These are phyloP conservation scores for Sardinella longiceps DNA, from an alignment of 2,797 vertebrate species.

Conservation along the genomic window DNA sequence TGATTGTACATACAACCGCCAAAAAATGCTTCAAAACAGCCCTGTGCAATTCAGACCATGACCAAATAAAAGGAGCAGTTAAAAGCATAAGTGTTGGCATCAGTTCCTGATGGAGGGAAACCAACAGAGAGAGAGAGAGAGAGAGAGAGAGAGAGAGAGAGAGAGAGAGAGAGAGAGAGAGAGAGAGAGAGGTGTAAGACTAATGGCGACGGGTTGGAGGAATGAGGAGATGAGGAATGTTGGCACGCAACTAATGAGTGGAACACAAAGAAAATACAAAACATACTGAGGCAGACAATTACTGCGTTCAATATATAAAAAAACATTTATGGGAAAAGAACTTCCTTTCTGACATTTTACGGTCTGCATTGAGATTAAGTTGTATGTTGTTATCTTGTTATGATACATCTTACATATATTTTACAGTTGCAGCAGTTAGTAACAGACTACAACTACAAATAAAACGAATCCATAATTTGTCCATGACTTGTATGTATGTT, in stretches of 20 bases:
- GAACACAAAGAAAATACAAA: background rate
- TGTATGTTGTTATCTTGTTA: background rate
- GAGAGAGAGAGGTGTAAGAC: background rate
- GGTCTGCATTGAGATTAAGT: background rate
- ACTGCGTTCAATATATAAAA: background rate
- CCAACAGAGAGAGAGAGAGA: background rate
- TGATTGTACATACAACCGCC: background rate
- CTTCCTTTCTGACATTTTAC: background rate
- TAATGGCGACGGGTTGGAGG: background rate
- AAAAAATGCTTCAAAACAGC: background rate
- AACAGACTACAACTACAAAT: background rate
- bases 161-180: too few relatives aligned
- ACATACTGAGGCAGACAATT: constrained; percentile 3
- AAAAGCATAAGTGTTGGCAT: background rate
- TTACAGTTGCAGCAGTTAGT: background rate
- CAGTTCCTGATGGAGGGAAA: constrained; percentile 10
- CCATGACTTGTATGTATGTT: background rate
- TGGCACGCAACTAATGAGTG: constrained; percentile 18
- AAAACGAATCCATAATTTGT: background rate
- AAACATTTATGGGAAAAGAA: background rate
- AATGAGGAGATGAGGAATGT: constrained; percentile 15
- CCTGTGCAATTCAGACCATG: background rate
- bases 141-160: background rate
- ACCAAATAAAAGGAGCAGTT: background rate
- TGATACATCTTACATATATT: background rate